phyloP scores from a whole-genome alignment of 2,113 vertebrate species.

The Apeltes quadracus region DNA sequence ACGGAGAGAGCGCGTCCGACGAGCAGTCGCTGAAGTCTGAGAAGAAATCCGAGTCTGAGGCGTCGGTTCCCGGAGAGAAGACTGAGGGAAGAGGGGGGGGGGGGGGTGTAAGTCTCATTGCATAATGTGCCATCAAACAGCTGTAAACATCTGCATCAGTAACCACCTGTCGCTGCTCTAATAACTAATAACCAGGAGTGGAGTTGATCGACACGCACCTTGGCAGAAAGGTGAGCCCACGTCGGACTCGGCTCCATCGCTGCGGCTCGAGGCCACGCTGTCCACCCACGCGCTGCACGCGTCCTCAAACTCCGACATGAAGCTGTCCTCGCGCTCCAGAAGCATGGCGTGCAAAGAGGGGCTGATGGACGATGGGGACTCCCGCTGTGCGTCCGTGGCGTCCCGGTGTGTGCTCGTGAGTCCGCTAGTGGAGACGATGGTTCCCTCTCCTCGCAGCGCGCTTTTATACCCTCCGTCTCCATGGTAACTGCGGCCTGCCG shows the following conservation, averaged over 20 bases:
- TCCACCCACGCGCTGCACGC: constrained; percentile 76
- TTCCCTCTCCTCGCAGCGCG: constrained; percentile 23
- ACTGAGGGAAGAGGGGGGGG: constrained; percentile 62
- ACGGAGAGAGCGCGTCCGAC: constrained; percentile 81
- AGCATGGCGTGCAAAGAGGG: constrained; percentile 16
- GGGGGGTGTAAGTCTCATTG: constrained; percentile 50
- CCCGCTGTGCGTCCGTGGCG: neutral
- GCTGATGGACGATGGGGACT: neutral
- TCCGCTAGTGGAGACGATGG: constrained; percentile 29
- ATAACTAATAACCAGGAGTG: no score
- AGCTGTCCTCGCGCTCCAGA: constrained; percentile 72
- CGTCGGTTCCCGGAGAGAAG: constrained; percentile 79
- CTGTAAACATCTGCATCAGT: neutral
- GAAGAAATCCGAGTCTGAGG: constrained; percentile 86
- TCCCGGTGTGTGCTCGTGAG: neutral
- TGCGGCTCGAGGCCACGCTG: constrained; percentile 70
- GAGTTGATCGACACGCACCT: constrained; percentile 53
- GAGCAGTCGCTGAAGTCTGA: constrained; percentile 83
- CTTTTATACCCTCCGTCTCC: constrained; percentile 85
- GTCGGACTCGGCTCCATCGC: constrained; percentile 60
- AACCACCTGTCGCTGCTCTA: no score
- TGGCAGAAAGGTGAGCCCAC: constrained; percentile 67
- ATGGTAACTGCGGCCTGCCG: constrained; percentile 78
- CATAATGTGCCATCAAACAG: constrained; percentile 41
- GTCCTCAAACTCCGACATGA: constrained; percentile 76